Conservation (phyloP, 2,888 invertebrate genomes). For the Pelosia muscerda region DNA sequence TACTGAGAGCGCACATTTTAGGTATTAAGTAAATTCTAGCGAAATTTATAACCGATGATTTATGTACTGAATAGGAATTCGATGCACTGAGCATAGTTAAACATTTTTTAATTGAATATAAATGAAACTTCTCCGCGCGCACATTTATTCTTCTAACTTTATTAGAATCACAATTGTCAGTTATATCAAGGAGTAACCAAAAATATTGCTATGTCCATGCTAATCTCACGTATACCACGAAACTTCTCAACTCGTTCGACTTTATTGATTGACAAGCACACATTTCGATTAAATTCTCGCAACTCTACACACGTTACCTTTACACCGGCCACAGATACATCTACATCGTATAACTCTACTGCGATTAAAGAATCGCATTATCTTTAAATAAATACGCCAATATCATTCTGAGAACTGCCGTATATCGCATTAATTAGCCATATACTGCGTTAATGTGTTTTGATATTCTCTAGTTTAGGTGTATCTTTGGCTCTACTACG, state of each 20-base stretch:
- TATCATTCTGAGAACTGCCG: slow-evolving; percentile 37
- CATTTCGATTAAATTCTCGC: slow-evolving; percentile 80
- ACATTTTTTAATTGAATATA: background rate
- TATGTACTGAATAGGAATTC: too few relatives aligned
- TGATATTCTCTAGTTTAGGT: background rate
- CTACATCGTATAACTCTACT: slow-evolving; percentile 48
- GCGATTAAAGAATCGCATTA: slow-evolving; percentile 43
- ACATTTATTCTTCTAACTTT: background rate
- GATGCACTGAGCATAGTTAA: background rate
- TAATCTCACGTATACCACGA: slow-evolving; percentile 58
- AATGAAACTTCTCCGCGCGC: background rate
- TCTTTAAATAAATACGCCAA: slow-evolving; percentile 43
- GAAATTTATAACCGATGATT: too few relatives aligned
- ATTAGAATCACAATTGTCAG: background rate
- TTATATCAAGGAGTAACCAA: background rate
- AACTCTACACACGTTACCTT: slow-evolving; percentile 74
- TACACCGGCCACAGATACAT: slow-evolving; percentile 63
- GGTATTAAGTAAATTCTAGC: too few relatives aligned
- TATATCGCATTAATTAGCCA: background rate
- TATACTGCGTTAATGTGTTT: slow-evolving; percentile 5
- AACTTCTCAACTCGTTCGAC: slow-evolving; percentile 68
- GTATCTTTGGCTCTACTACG: background rate
- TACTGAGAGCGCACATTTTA: too few relatives aligned
- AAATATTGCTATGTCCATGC: slow-evolving; percentile 60
- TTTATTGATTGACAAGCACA: slow-evolving; percentile 85